Conservation (phyloP, 2,113 vertebrate species). For the Lepus americanus region DNA sequence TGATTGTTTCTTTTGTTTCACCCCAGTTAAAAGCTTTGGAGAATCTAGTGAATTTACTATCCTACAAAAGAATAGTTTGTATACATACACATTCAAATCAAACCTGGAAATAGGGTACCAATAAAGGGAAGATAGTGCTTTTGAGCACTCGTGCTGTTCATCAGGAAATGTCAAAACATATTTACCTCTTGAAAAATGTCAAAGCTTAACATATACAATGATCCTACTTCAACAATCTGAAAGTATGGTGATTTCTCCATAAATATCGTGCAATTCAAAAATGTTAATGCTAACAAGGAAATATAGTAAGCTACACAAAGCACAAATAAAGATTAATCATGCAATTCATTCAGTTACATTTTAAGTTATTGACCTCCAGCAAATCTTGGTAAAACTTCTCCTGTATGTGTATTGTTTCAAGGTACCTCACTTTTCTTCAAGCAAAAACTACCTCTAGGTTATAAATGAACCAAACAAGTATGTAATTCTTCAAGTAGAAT, state of each 20-base stretch:
- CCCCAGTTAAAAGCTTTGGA: slow-evolving; percentile 38
- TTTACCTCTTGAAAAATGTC: slow-evolving; percentile 70
- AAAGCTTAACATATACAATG: slow-evolving; percentile 52
- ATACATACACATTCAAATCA: slow-evolving; percentile 19
- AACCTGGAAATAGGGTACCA: slow-evolving; percentile 40
- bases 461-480: not conserved
- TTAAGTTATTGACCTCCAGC: slow-evolving; percentile 9
- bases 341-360: slow-evolving; percentile 12
- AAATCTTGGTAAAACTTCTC: slow-evolving; percentile 57
- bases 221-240: slow-evolving; percentile 48
- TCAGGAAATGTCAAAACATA: slow-evolving; percentile 61
- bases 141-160: slow-evolving; percentile 52
- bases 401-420: slow-evolving; percentile 40
- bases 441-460: slow-evolving; percentile 2
- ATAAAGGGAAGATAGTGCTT: not conserved
- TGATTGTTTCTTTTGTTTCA: slow-evolving; percentile 73
- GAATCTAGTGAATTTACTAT: slow-evolving; percentile 34
- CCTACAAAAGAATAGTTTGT: slow-evolving; percentile 27
- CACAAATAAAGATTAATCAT: slow-evolving; percentile 50
- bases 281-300: slow-evolving; percentile 58
- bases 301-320: slow-evolving; percentile 47
- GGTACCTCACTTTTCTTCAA: not conserved
- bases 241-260: slow-evolving; percentile 26
- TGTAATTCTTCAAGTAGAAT: not conserved
- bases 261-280: slow-evolving; percentile 67